Evolutionary conservation across 37 sponge, comb jelly and placozoan genomes (phyloP).

Genomic region (Aphrocallistes beatrix): DNA sequence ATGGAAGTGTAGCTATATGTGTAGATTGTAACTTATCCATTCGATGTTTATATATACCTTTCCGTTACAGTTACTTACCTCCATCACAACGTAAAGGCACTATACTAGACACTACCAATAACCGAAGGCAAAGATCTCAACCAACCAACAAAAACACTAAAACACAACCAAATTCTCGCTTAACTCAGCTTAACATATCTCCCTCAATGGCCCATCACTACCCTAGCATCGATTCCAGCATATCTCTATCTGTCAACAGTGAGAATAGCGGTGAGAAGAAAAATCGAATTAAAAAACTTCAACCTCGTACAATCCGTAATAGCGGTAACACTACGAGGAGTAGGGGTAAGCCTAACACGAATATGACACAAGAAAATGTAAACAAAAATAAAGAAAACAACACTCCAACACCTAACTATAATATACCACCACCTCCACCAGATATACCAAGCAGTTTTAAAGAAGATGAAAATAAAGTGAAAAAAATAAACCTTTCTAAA

Average conservation of each 20-base stretch:
- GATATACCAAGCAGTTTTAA: neutral
- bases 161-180: neutral
- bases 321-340: too few relatives aligned
- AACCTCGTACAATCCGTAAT: neutral
- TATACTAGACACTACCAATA: neutral
- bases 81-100: slow-evolving; percentile 8
- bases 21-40: too few relatives aligned
- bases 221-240: neutral
- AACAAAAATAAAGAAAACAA: too few relatives aligned
- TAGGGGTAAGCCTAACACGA: too few relatives aligned
- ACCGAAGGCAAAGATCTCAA: neutral
- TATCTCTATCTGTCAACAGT: neutral
- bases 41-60: neutral
- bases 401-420: neutral
- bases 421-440: neutral
- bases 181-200: neutral
- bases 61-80: neutral
- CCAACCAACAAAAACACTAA: neutral
- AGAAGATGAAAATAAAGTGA: too few relatives aligned
- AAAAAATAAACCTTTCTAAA: too few relatives aligned
- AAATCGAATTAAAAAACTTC: neutral
- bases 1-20: too few relatives aligned
- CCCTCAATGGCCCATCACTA: neutral
- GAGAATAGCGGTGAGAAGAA: neutral
- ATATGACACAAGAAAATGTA: neutral